Evolutionary conservation across 2,113 vertebrate genomes (phyloP).

Genomic region (Gulo gulo): DNA sequence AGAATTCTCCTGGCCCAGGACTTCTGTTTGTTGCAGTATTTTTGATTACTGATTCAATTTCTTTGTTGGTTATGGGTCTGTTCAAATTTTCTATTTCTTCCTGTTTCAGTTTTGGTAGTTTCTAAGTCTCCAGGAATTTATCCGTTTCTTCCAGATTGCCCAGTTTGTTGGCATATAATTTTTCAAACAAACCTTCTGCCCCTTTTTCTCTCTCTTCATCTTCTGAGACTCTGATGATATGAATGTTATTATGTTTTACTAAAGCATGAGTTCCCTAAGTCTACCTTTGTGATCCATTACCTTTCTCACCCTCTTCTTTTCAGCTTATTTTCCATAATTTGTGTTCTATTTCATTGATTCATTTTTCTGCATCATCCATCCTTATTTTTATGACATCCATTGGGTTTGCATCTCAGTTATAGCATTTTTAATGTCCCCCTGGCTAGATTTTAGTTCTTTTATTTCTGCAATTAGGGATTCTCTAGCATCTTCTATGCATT

Average conservation of each 20-base stretch:
- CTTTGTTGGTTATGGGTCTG: too few relatives aligned
- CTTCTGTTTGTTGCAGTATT: too few relatives aligned
- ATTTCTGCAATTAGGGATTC: background rate
- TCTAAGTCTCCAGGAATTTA: too few relatives aligned
- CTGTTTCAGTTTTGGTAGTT: too few relatives aligned
- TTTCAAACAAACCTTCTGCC: background rate
- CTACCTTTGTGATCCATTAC: background rate
- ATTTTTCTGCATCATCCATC: background rate
- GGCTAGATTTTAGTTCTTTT: background rate
- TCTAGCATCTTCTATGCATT: background rate
- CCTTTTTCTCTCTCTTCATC: background rate
- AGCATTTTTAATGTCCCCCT: background rate
- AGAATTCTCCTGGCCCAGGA: too few relatives aligned
- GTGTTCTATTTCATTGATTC: background rate
- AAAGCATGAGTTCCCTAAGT: background rate
- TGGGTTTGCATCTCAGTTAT: background rate
- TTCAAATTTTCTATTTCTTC: too few relatives aligned
- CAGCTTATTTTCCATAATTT: background rate
- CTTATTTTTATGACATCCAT: background rate
- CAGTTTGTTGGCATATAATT: background rate
- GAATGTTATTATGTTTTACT: background rate
- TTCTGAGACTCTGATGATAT: background rate
- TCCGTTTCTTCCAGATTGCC: too few relatives aligned
- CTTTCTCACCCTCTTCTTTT: background rate
- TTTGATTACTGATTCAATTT: too few relatives aligned